Conservation (phyloP, 2,797 vertebrate genomes). For the Lithobates pipiens region DNA sequence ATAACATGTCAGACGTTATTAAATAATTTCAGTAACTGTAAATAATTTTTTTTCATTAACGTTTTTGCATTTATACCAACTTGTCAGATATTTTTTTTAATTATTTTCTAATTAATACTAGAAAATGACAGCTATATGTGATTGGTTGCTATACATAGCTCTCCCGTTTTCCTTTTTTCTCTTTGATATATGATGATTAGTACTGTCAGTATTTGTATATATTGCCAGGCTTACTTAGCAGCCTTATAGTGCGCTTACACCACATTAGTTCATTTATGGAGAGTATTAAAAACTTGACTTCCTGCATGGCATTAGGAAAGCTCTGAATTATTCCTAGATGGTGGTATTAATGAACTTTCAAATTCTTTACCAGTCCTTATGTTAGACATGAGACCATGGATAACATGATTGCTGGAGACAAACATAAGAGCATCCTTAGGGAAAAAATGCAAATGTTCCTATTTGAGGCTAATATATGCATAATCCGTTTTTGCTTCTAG, state of each 20-base stretch:
- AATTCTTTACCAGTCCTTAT: constrained; percentile 14
- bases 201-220: neutral
- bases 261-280: neutral
- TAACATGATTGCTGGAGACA: constrained; percentile 8
- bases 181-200: neutral
- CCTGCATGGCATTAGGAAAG: constrained; percentile 21
- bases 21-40: no score
- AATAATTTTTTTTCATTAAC: no score
- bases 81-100: neutral
- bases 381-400: neutral
- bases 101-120: neutral
- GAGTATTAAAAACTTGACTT: neutral
- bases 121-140: neutral
- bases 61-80: neutral
- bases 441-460: constrained; percentile 26
- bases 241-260: neutral
- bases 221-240: no score
- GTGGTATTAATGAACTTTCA: constrained; percentile 29
- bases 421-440: constrained; percentile 15
- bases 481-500: constrained; percentile 15
- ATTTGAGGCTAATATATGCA: constrained; percentile 45
- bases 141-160: neutral
- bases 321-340: constrained; percentile 31
- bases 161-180: neutral
- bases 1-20: no score